These are phyloP conservation scores for Zaprionus camerounensis DNA, from an alignment of 1,140 invertebrate species.

Conservation along the genomic window DNA sequence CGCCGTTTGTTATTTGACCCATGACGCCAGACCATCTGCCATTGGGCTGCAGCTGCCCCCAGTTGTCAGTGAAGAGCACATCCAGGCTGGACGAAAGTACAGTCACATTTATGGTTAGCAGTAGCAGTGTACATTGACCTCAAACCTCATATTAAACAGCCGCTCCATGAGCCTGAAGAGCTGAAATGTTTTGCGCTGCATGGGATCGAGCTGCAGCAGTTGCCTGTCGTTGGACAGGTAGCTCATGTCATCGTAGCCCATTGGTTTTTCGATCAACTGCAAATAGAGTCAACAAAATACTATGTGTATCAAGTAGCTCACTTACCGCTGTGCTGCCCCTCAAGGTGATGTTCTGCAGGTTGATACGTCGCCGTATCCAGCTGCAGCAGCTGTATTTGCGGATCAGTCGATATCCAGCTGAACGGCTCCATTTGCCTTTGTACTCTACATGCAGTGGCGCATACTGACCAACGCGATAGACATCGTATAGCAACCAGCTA, in stretches of 20 bases:
- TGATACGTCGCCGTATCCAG: constrained; percentile 68
- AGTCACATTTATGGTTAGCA: background rate
- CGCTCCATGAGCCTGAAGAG: constrained; percentile 84
- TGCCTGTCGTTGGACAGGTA: constrained; percentile 57
- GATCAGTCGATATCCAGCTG: constrained; percentile 41
- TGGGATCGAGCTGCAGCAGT: constrained; percentile 84
- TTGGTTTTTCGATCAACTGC: constrained; percentile 66
- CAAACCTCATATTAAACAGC: constrained; percentile 85
- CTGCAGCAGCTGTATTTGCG: background rate
- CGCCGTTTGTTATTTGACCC: constrained; percentile 83
- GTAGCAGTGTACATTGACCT: background rate
- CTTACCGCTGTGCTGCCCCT: constrained; percentile 84
- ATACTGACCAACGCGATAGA: constrained; percentile 54
- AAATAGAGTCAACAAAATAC: background rate
- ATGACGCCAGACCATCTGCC: constrained; percentile 86
- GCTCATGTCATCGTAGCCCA: constrained; percentile 38
- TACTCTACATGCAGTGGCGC: constrained; percentile 37
- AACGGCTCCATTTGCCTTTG: constrained; percentile 62
- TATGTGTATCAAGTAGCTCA: background rate
- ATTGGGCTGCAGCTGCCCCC: constrained; percentile 85
- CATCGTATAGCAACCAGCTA: constrained; percentile 61
- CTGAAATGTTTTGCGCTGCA: constrained; percentile 85
- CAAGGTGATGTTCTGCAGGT: constrained; percentile 84
- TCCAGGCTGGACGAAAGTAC: constrained; percentile 74
- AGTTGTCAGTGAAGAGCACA: constrained; percentile 80